These are phyloP conservation scores for Phymastichus coffea DNA, from an alignment of 1,140 invertebrate species.

Conservation along the genomic window DNA sequence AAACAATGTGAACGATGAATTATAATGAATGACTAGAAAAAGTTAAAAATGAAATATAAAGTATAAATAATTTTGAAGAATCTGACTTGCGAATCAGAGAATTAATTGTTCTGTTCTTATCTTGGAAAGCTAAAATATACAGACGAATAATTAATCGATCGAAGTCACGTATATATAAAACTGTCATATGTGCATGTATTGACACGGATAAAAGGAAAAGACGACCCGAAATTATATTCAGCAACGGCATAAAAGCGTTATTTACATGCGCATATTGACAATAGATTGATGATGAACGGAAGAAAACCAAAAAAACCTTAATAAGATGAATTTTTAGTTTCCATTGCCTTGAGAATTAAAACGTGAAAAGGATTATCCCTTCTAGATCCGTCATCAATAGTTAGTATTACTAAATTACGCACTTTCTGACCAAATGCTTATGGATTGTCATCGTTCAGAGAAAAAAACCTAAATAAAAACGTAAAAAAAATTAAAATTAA, in stretches of 20 bases:
- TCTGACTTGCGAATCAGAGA: too few relatives aligned
- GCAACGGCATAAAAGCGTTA: background rate
- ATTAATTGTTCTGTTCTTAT: too few relatives aligned
- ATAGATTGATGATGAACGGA: conserved; percentile 25
- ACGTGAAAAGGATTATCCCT: too few relatives aligned
- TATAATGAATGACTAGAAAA: too few relatives aligned
- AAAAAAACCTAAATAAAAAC: conserved; percentile 8
- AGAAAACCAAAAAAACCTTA: background rate
- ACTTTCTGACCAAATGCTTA: background rate
- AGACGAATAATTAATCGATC: too few relatives aligned
- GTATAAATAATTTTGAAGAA: too few relatives aligned
- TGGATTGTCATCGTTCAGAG: conserved; percentile 6
- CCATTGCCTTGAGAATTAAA: background rate
- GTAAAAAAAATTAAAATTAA: conserved; percentile 1
- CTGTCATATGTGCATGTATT: conserved; percentile 28
- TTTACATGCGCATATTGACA: conserved; percentile 34
- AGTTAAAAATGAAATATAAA: too few relatives aligned
- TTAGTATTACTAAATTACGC: conserved; percentile 17
- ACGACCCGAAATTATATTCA: conserved; percentile 3
- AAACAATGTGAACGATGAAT: too few relatives aligned
- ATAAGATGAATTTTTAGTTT: background rate
- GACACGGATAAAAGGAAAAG: conserved; percentile 33
- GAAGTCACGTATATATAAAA: too few relatives aligned
- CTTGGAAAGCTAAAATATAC: too few relatives aligned
- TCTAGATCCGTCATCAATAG: background rate